Conservation (phyloP, 2,113 vertebrate genomes). For the Rattus norvegicus region GRCr8 NC_086022.1:49286001-49286500, state of each 20-base stretch:
- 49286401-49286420: not conserved
- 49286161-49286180: not conserved
- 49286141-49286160: no score
- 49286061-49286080: not conserved
- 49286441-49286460: not conserved
- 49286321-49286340: not conserved
- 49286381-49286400: not conserved
- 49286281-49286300: not conserved
- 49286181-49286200: not conserved
- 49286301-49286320: rapidly evolving
- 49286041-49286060: not conserved
- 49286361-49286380: not conserved
- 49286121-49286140: not conserved
- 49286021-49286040: not conserved
- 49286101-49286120: not conserved
- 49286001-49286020: not conserved
- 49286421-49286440: not conserved
- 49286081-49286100: not conserved
- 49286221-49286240: not conserved
- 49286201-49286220: not conserved
- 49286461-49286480: not conserved
- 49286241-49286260: not conserved
- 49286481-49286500: not conserved
- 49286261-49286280: not conserved
- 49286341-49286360: not conserved